Conservation (phyloP, 2,888 invertebrate species). For the Caradrina kadenii region DNA sequence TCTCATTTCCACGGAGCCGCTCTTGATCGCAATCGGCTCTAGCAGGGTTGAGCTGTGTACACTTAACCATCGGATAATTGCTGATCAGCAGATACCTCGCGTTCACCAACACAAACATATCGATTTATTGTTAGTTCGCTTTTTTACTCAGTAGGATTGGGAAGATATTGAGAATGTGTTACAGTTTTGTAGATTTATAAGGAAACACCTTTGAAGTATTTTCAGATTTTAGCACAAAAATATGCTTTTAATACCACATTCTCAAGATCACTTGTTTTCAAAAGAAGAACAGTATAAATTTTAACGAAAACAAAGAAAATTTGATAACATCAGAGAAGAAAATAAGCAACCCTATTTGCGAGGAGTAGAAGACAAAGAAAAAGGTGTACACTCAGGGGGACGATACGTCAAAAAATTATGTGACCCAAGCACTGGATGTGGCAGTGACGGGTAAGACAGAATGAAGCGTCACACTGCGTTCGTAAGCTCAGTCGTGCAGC, state of each 20-base stretch:
- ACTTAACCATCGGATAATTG: constrained; percentile 73
- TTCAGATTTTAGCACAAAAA: neutral
- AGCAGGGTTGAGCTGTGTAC: constrained; percentile 76
- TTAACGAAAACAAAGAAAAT: constrained; percentile 31
- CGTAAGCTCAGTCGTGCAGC: constrained; percentile 56
- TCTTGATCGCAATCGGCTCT: constrained; percentile 83
- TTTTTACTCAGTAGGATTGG: constrained; percentile 11
- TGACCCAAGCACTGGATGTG: constrained; percentile 67
- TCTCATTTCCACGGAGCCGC: constrained; percentile 85
- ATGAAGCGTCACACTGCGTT: constrained; percentile 40
- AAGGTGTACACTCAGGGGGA: constrained; percentile 77
- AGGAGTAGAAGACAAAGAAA: constrained; percentile 78
- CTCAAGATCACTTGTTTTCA: neutral
- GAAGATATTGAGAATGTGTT: neutral
- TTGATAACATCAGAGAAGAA: constrained; percentile 53
- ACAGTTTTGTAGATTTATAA: neutral
- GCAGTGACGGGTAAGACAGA: constrained; percentile 33
- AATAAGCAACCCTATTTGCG: constrained; percentile 76
- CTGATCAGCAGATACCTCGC: constrained; percentile 69
- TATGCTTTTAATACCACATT: neutral
- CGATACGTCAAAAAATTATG: constrained; percentile 83
- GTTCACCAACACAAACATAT: constrained; percentile 49
- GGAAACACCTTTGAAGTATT: neutral
- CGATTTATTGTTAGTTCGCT: constrained; percentile 55
- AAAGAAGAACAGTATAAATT: neutral